Base-by-base conservation (phyloP, 1,140 invertebrate genomes). In the Bacillus rossius region DNA sequence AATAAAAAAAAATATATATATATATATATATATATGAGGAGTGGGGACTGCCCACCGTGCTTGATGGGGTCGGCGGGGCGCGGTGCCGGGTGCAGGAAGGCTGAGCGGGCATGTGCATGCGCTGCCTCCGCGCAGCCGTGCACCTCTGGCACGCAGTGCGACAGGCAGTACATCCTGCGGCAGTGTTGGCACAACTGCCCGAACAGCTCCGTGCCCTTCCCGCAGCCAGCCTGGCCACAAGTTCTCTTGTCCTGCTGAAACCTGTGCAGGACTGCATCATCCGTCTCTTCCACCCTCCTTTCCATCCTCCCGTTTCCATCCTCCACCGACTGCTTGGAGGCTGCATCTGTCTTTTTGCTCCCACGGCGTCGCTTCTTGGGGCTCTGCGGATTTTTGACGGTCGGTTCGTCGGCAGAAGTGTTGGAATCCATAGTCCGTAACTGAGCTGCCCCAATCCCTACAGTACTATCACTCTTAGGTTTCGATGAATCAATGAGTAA, bases 51-150 rank as follows among this genome's bases (percentile, higher is more conserved):
- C n/a, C n/a, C n/a, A n/a, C n/a, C n/a, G 10, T 41, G 41, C 14
- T 55, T 40, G 13, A 22, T 23, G 10, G 8, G 8, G 16, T 37
- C 19, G 8, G 53, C 19, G 13, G 41, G 41, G 23, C 63, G 38
- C 56, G 59, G 69, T 61, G 64, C 68, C 64, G 22, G 65, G 57
- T 64, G 71, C 47, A 63, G 61, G 62, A 81, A 75, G 29, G 68
- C 69, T 37, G 75, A 71, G 42, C 80, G 66, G 5, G 81, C 81
- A 41, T 76, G 71, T 14, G 60, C 65, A 60, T 77, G 71, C 1
- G 79, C 77, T 26, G 70, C 75, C 37, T 77, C 74, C 4, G 80
- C 81, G 72, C 83, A 84, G 1, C 83, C 83, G 65, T 84, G 82
- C 25, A 81, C 71, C 67, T 84, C 82, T 19, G 81, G 79, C 60